Percentiles rank a stretch among this genome's conserved stretches.
These are phyloP conservation scores for Acipenser oxyrinchus DNA, from an alignment of 2,797 vertebrate species.

Conservation along the genomic window DNA sequence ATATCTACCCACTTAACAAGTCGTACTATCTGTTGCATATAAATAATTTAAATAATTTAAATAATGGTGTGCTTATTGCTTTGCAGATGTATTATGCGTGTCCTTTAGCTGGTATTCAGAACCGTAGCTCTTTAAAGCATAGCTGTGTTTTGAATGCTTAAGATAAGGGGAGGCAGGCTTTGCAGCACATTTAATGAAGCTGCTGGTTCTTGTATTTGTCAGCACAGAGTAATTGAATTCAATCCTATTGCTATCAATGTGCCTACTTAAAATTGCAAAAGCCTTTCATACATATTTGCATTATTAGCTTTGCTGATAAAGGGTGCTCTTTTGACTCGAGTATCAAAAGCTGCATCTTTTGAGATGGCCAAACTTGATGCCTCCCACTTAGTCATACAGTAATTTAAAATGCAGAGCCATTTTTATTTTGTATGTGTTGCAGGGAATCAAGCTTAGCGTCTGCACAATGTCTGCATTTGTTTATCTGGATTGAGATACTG, in stretches of 20 bases:
- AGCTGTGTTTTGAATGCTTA: background rate
- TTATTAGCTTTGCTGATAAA: constrained; percentile 1
- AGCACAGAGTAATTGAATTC: constrained; percentile 10
- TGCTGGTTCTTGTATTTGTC: background rate
- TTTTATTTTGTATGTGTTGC: too few species aligned
- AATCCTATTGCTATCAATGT: background rate
- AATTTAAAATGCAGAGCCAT: background rate
- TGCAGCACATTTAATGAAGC: constrained; percentile 5
- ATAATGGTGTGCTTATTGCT: too few species aligned
- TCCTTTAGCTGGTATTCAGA: too few species aligned
- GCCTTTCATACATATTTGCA: background rate
- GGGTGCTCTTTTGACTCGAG: background rate
- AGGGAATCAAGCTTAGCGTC: too few species aligned
- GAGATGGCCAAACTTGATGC: background rate
- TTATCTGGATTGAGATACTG: too few species aligned
- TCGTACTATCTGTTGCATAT: too few species aligned
- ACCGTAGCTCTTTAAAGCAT: too few species aligned
- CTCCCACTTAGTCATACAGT: background rate
- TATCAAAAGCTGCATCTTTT: background rate
- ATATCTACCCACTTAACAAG: too few species aligned
- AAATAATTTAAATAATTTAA: too few species aligned
- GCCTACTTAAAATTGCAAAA: background rate
- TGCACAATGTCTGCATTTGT: too few species aligned
- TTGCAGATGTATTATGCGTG: too few species aligned
- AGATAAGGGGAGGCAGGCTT: background rate